These are phyloP conservation scores for Colletes latitarsis DNA, from an alignment of 1,140 invertebrate species.

Conservation along the genomic window DNA sequence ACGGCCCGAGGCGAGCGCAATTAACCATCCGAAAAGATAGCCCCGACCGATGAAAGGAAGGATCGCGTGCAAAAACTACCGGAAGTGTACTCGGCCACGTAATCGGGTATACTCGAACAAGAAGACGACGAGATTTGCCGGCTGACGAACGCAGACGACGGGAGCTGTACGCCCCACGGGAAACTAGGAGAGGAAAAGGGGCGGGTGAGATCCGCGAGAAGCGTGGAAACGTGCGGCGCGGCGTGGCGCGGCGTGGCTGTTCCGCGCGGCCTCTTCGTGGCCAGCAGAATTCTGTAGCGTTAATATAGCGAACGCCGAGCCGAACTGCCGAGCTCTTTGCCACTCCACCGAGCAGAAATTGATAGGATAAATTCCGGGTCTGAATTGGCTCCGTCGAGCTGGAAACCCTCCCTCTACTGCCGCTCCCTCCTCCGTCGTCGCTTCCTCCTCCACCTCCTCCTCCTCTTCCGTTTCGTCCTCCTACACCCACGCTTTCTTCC, in stretches of 20 bases:
- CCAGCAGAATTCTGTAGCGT: constrained; percentile 74
- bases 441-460: constrained; percentile 53
- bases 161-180: too few relatives aligned
- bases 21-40: constrained; percentile 35
- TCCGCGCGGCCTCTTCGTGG: constrained; percentile 40
- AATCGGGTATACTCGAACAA: constrained; percentile 40
- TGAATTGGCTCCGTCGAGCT: constrained; percentile 84
- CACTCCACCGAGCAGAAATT: constrained; percentile 85
- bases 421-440: constrained; percentile 34
- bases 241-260: neutral
- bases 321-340: constrained; percentile 81
- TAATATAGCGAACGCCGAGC: constrained; percentile 79
- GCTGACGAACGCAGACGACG: constrained; percentile 10
- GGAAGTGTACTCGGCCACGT: constrained; percentile 45
- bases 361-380: constrained; percentile 85
- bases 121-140: constrained; percentile 39
- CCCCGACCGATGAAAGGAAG: constrained; percentile 30
- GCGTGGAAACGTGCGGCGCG: constrained; percentile 37
- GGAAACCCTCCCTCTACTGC: constrained; percentile 77
- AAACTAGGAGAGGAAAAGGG: too few relatives aligned
- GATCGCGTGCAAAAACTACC: constrained; percentile 32
- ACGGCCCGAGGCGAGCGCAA: neutral
- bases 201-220: constrained; percentile 32
- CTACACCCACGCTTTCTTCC: constrained; percentile 52
- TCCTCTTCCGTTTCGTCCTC: constrained; percentile 55